A percentile compares a stretch with the other conserved stretches of the same genome.
phyloP scores from a whole-genome alignment of 1,140 invertebrate genomes.

The Papilio dardanus region DNA sequence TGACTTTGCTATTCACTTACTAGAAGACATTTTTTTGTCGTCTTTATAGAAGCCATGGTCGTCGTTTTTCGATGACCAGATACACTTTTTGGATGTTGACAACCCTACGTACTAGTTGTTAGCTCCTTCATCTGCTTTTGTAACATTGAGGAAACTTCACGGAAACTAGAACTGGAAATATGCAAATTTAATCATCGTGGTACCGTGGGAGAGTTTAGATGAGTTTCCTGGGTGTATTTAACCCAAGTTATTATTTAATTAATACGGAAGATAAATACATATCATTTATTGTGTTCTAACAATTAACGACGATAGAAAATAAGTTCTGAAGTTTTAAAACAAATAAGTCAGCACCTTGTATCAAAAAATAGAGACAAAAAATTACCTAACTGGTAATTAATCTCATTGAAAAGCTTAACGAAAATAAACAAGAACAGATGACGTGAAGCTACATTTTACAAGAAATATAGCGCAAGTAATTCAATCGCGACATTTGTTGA shows the following conservation, averaged over 20 bases:
- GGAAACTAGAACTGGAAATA: slow-evolving; percentile 25
- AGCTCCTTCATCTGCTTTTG: slow-evolving; percentile 1
- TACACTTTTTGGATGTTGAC: neutral
- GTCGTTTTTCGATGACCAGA: no score
- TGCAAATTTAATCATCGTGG: slow-evolving; percentile 19
- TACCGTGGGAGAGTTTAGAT: slow-evolving; percentile 10
- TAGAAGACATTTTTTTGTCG: no score
- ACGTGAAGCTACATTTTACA: neutral
- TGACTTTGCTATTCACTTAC: no score
- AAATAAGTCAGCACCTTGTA: no score
- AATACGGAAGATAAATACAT: neutral
- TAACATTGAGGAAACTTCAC: slow-evolving; percentile 15
- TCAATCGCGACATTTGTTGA: slow-evolving; percentile 25
- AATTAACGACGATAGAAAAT: no score
- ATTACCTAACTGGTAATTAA: neutral
- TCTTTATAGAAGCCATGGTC: no score
- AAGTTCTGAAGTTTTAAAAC: no score
- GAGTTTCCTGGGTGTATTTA: neutral
- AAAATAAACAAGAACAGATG: neutral
- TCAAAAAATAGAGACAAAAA: neutral
- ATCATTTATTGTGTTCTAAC: no score
- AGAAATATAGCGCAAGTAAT: slow-evolving; percentile 15
- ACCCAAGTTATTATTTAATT: neutral
- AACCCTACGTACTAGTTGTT: neutral
- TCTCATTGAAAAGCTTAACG: neutral